A percentile compares a stretch with the other conserved stretches of the same genome.
phyloP scores from a whole-genome alignment of 2,797 vertebrate genomes.

The Sebastes itinus region DNA sequence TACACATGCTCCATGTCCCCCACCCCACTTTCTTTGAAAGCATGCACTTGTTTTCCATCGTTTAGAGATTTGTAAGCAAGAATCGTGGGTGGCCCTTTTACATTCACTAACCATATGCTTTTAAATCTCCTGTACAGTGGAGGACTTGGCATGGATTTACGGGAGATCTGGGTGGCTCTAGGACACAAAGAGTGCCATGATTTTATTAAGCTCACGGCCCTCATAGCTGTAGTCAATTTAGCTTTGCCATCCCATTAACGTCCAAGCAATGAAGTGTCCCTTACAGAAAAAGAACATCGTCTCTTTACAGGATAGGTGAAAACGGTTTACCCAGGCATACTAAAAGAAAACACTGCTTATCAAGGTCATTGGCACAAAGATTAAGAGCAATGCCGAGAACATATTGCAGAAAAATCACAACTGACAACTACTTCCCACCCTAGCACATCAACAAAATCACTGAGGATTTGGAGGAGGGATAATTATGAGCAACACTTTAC shows the following conservation, averaged over 20 bases:
- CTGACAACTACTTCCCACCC: conserved; percentile 9
- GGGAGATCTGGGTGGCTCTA: neutral
- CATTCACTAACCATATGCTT: neutral
- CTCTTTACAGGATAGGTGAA: conserved; percentile 10
- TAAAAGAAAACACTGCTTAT: conserved; percentile 38
- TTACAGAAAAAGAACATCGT: neutral
- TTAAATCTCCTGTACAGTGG: conserved; percentile 22
- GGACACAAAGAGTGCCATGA: conserved; percentile 1
- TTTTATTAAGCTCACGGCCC: neutral
- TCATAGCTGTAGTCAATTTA: conserved; percentile 21
- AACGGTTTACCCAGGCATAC: conserved; percentile 17
- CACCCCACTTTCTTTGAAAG: conserved; percentile 28
- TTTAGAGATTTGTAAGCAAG: conserved; percentile 16
- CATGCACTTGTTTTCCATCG: conserved; percentile 28
- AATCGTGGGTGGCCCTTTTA: neutral
- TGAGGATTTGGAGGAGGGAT: conserved; percentile 5
- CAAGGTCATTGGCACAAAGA: conserved; percentile 60
- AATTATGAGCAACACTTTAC: conserved; percentile 43
- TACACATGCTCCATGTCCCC: conserved; percentile 42
- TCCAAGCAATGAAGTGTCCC: conserved; percentile 15
- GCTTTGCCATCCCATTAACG: conserved; percentile 5
- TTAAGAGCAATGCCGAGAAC: conserved; percentile 48
- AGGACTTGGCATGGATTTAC: conserved; percentile 19
- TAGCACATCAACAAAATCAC: conserved; percentile 20
- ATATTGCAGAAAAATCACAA: conserved; percentile 26